Base-by-base conservation (phyloP, 1,140 invertebrate species). In the Penaeus vannamei region DNA sequence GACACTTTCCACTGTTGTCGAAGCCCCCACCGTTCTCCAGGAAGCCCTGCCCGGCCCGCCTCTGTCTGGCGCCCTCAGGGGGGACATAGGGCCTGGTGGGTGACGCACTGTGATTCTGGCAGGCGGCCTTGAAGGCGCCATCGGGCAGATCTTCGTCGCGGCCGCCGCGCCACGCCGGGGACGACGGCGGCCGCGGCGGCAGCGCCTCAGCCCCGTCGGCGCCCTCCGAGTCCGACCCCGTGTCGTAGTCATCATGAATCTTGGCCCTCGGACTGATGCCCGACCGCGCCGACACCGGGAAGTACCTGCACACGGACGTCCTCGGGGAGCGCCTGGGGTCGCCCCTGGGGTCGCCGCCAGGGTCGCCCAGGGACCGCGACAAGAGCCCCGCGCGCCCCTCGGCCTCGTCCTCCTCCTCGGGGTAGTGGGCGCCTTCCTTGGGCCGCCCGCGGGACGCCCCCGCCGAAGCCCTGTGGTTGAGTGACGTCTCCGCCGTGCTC, bases 221-320 rank as follows among this genome's bases (percentile, higher is more conserved):
- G 20, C 60, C 36, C 29, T 90, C 88, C 3, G 88, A 90, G 84
- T 90, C 88, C 53, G 88, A 90, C 1, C 88, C 88, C 7, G 88
- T 90, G 76, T 90, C 88, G 42, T 85, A 90, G 42, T 86, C 88
- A 53, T 83, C 84, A 23, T 61, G 66, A 29, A 84, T 69, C 77
- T 81, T 85, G 72, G 83, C 69, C 76, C 61, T 62, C 14, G 62
- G 83, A n/a, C 83, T 81, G 76, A 85, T 69, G 53, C 72, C 88
- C 10, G 84, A 82, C 61, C 77, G 26, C n/a, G 61, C 62, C 29
- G 84, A 69, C 76, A 85, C 88, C 12, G 84, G 36, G 23, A 22
- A 82, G 80, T 87, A 72, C 10, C 32, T 72, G n/a, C 10, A 12
- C 32, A 46, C 26, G 36, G 72, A 7, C 5, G 72, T 32, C 5